Base-by-base conservation (phyloP, 2,797 vertebrate genomes). In the Sebastes itinus region DNA sequence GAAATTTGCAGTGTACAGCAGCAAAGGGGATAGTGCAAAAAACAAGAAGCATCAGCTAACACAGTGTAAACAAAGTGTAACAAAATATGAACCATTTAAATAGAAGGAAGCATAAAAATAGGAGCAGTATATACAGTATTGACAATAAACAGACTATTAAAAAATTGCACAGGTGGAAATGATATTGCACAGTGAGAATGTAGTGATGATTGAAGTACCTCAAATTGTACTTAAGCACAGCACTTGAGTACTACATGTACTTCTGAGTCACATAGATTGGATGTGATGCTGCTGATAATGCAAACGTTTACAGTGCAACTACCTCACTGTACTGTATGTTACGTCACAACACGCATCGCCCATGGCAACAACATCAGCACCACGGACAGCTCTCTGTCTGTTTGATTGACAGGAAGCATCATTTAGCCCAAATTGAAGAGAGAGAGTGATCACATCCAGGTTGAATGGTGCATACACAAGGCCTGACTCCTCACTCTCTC, bases 321-420 rank as follows among this genome's bases (percentile, higher is more conserved):
- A 7, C 18, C 6, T 52, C 33, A 7, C 46, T 55, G 11, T 33
- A 3, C 55, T 28, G 7, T 69, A 16, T 4, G 22, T 30, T 55
- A n/a, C 7, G 22, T 30, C 42, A 62, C 3, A 3, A 2, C 28
- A 23, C 13, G 20, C 13, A 64, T 20, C 54, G n/a, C 46, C 7
- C 32, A 13, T 20, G 46, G 18, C 42, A 38, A 32, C 60, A 76
- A 8, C 73, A 75, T 86, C 89, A 92, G 85, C 81, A 94, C 90
- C 69, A 22, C 22, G 90, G 93, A 91, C 79, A 92, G 87, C 75
- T 89, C 81, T 8, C 59, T 5, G 25, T 74, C 59, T 5, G 25
- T 74, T 65, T 85, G 38, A 80, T 60, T 60, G 58, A 78, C 65
- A 66, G 62, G 56, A 62, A 56, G 52, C 7, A 61, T 13, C 16